Conservation (phyloP, 2,113 vertebrate genomes). For the Rousettus leschenaultii region DNA sequence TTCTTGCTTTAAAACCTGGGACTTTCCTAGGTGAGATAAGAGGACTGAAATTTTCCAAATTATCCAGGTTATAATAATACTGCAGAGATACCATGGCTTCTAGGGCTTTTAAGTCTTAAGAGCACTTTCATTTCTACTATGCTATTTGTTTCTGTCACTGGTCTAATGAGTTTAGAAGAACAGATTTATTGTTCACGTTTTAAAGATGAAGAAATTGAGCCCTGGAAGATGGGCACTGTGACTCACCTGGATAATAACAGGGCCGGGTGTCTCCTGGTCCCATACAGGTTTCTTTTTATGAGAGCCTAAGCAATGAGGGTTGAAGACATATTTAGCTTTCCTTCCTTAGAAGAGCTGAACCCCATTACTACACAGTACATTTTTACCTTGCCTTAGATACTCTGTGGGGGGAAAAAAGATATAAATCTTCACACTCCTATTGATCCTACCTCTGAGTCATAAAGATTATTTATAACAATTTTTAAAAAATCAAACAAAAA, state of each 20-base stretch:
- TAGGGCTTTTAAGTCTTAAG: not conserved
- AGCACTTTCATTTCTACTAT: not conserved
- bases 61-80: not conserved
- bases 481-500: not conserved
- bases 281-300: not conserved
- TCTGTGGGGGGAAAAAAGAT: not conserved
- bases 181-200: not conserved
- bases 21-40: conserved; percentile 26
- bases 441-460: not conserved
- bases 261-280: not conserved
- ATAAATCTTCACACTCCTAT: not conserved
- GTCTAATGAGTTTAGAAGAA: not conserved
- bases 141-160: not conserved
- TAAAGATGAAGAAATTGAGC: not conserved
- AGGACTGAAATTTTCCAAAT: not conserved
- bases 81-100: not conserved
- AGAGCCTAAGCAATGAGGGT: not conserved
- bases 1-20: not conserved
- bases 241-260: not conserved
- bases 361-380: not conserved
- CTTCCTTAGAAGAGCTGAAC: not conserved
- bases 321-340: not conserved
- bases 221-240: not conserved
- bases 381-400: not conserved
- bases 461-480: not conserved